phyloP scores from a whole-genome alignment of 1,140 invertebrate genomes.

The Rhynchophorus ferrugineus region DNA sequence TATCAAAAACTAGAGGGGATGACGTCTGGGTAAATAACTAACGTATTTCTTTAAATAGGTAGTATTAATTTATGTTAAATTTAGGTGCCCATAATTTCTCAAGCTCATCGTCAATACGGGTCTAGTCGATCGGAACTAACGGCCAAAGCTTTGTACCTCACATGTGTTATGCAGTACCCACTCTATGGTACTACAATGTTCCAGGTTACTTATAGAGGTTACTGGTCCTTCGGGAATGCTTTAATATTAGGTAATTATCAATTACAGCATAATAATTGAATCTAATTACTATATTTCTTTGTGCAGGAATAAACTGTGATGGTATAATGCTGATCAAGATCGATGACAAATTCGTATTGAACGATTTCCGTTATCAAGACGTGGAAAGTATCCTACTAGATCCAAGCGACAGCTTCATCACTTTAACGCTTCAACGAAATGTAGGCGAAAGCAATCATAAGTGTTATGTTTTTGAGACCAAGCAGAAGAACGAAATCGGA shows the following conservation, averaged over 20 bases:
- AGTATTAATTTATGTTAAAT: not conserved
- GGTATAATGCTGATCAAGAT: conserved; percentile 83
- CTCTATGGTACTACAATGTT: conserved; percentile 92
- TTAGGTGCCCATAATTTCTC: conserved; percentile 72
- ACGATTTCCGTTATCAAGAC: conserved; percentile 81
- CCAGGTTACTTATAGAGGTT: conserved; percentile 80
- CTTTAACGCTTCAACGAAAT: conserved; percentile 63
- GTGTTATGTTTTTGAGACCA: conserved; percentile 89
- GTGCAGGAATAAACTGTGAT: conserved; percentile 76
- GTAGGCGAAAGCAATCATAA: conserved; percentile 62
- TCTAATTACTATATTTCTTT: not conserved
- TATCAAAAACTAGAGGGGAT: conserved; percentile 62
- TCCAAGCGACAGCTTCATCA: conserved; percentile 86
- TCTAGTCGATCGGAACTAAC: conserved; percentile 83
- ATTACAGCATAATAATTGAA: not conserved
- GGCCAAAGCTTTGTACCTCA: conserved; percentile 88
- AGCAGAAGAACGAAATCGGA: conserved; percentile 84
- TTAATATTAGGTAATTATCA: conserved; percentile 45
- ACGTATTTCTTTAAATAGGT: not conserved
- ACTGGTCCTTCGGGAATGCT: conserved; percentile 58
- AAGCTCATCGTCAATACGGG: conserved; percentile 85
- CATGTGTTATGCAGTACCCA: conserved; percentile 95
- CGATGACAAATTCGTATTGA: conserved; percentile 82
- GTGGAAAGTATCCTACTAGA: conserved; percentile 88
- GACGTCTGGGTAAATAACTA: conserved; percentile 61